Evolutionary conservation across 2,797 vertebrate genomes (phyloP).

Genomic region (Propithecus perrieri): DNA sequence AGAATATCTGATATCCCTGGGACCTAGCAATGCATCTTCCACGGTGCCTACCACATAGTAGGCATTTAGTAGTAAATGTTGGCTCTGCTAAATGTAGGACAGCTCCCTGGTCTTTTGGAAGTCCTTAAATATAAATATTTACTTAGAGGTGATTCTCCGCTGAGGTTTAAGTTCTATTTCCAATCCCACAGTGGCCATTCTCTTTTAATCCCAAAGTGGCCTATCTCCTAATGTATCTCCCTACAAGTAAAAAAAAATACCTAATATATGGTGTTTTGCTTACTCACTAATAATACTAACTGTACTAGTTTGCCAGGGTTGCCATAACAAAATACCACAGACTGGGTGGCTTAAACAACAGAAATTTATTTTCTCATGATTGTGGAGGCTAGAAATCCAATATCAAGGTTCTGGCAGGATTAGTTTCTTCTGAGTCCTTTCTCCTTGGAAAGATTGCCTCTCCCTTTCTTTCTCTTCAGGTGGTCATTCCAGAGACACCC

Average conservation of each 20-base stretch:
- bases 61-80: not conserved
- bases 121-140: constrained; percentile 10
- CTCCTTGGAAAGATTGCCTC: not conserved
- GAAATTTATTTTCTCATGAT: not conserved
- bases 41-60: not conserved
- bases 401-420: not conserved
- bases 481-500: not conserved
- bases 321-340: not conserved
- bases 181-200: not conserved
- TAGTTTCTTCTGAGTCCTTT: not conserved
- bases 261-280: not conserved
- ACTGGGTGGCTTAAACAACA: not conserved
- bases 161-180: not conserved
- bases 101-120: not conserved
- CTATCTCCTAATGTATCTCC: not conserved
- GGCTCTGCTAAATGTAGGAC: not conserved
- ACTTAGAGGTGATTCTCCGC: not conserved
- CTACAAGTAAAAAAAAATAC: not conserved
- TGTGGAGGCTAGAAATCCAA: not conserved
- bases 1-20: not conserved
- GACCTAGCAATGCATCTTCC: not conserved
- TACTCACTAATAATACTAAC: not conserved
- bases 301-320: not conserved
- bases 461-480: not conserved
- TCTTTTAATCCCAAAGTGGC: not conserved